Percentiles rank a stretch among this genome's conserved stretches.
Evolutionary conservation across 2,113 vertebrate genomes (phyloP).

Genomic region (Brachyistius frenatus): DNA sequence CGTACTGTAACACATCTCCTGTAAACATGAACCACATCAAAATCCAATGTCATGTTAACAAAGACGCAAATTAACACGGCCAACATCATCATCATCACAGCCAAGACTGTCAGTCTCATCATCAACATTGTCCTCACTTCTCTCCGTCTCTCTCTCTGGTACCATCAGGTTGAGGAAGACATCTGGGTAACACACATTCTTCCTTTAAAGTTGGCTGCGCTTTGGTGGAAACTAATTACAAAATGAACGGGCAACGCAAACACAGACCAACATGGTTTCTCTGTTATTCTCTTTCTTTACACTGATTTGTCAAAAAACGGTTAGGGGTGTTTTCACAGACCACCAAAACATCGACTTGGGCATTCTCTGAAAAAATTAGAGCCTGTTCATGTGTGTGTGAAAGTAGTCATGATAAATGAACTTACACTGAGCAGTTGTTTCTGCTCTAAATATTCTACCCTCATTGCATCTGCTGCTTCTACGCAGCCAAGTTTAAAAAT

Average conservation of each 20-base stretch:
- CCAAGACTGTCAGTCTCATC: not conserved
- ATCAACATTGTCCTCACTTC: not conserved
- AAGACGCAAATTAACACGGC: not conserved
- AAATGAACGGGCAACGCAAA: constrained; percentile 71
- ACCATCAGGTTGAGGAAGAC: constrained; percentile 30
- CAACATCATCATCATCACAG: not conserved
- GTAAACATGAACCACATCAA: constrained; percentile 27
- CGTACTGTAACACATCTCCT: not conserved
- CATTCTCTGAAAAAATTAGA: no score
- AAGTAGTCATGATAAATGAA: no score
- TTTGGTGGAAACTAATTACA: constrained; percentile 64
- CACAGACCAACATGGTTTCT: constrained; percentile 54
- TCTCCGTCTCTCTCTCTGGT: not conserved
- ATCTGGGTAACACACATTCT: constrained; percentile 68
- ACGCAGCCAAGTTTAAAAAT: no score
- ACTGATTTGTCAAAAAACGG: constrained; percentile 29
- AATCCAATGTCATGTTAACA: not conserved
- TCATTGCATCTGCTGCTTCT: no score
- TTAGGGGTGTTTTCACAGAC: not conserved
- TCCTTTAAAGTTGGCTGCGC: constrained; percentile 29
- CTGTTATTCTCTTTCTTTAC: constrained; percentile 1
- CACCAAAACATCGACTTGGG: not conserved
- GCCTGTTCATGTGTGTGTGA: no score
- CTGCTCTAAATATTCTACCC: no score
- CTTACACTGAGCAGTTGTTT: no score